Base-by-base conservation (phyloP, 1,140 invertebrate genomes). In the Tetragonula clypearis region DNA sequence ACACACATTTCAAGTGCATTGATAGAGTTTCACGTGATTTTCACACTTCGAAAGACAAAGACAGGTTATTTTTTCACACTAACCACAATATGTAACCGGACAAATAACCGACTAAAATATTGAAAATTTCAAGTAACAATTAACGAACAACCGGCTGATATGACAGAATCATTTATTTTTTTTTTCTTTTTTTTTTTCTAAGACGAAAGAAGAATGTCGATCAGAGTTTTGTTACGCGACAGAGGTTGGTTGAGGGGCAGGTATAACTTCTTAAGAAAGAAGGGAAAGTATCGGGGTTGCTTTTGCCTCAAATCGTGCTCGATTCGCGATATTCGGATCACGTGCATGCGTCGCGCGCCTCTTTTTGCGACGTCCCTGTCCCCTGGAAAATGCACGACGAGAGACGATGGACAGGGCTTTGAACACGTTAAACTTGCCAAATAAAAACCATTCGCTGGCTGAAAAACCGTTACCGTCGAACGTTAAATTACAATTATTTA, bases 361-460 rank as follows among this genome's bases (percentile, higher is more conserved):
- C 35, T 68, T 79, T 72, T 55, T 26, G 9, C 41, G 19, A 76
- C 56, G 56, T 56, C 12, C 35, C 41, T 85, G 68, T 60, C 71
- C 60, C 58, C 30, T 35, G 55, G 79, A 53, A 49, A 71, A 71
- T 62, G 56, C 55, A 62, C 49, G 80, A 83, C 85, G 85, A 84
- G 85, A 79, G 85, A 86, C 85, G 85, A 86, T 79, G 81, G 68
- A 86, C 49, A 60, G 60, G 81, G 65, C n/a, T 30, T 60, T 49
- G 55, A 81, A 30, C n/a, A 55, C 19, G 49, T 19, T 62, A 35
- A 66, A 35, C 3, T 8, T 30, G 65, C 65, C 41, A 53, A 53
- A 53, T 26, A 26, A 73, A 66, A 66, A 15, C 56, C 74, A 41
- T 76, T 76, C 56, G 74, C 56, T 60, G 15, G 6, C 35, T 0